Evolutionary conservation across 2,113 vertebrate genomes (phyloP).

Genomic region (Nicator chloris): DNA sequence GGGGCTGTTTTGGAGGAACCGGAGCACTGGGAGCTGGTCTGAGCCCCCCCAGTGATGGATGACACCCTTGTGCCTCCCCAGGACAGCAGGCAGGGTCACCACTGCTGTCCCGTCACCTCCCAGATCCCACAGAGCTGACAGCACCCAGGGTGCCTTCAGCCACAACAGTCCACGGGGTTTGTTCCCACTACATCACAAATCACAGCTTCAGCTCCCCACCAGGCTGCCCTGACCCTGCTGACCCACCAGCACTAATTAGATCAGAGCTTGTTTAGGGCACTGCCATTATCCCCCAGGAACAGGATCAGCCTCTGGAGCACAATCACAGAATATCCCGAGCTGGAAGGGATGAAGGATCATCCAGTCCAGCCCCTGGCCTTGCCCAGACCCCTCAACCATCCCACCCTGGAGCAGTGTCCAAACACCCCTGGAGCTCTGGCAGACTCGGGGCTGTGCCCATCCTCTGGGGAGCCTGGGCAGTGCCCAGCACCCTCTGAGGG

Average conservation of each 20-base stretch:
- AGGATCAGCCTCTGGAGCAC: background rate
- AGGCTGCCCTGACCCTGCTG: background rate
- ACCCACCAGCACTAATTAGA: background rate
- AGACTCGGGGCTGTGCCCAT: background rate
- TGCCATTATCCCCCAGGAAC: background rate
- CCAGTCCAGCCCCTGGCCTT: background rate
- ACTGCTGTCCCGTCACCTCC: background rate
- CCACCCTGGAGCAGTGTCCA: accelerated
- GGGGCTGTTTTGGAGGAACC: background rate
- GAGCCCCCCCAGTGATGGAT: background rate
- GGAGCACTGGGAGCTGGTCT: background rate
- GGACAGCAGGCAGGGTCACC: background rate
- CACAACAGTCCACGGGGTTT: accelerated
- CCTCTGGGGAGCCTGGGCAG: background rate
- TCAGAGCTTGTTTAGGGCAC: background rate
- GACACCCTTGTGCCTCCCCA: background rate
- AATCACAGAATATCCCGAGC: background rate
- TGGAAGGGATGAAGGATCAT: background rate
- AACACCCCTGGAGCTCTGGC: background rate
- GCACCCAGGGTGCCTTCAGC: background rate
- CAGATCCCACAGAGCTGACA: background rate
- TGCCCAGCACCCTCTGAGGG: background rate
- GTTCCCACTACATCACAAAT: accelerated
- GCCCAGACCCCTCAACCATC: background rate
- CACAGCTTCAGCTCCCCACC: background rate